Base-by-base conservation (phyloP, 2,797 vertebrate genomes). In the Lateolabrax maculatus region DNA sequence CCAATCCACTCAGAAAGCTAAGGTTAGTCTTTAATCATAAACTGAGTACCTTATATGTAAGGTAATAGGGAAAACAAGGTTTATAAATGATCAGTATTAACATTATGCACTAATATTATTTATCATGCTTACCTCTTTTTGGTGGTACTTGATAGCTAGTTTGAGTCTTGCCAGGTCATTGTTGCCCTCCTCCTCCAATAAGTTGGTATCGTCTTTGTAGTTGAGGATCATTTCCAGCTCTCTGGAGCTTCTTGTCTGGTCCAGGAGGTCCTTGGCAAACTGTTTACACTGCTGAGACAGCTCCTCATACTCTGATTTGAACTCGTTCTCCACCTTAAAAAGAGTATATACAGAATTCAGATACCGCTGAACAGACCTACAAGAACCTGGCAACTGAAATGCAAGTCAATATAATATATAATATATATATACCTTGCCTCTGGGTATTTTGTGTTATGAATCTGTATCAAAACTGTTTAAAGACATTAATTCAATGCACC, bases 221-320 rank as follows among this genome's bases (percentile, higher is more conserved):
- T 99, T 99, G 73, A 99, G 97, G 91, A 99, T 97, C 95, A 99
- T 97, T 95, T 99, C 97, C 81, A 99, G 95, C 91, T 99, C 98
- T 87, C 97, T 96, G 81, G 98, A 99, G 93, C 98, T 99, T 53
- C 98, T 94, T 0, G 98, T 99, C 94, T 99, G 98, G 91, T 99
- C 98, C 86, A 99, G 90, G 6, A 99, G 96, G 92, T 99, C 96
- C 93, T 99, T 99, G 48, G 98, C 98, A 80, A 99, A 99, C 82
- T 98, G 97, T 88, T 99, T 99, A 84, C 98, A 99, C 85, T 98
- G 97, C 69, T 95, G 95, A 0, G 98, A 98, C 69, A 99, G 94
- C 85, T 99, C 98, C 87, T 99, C 98, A 3, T 99, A 99, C 93
- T 99, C 98, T 0, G 97, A 97, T 88, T 99, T 99, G 89, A 99